Conservation (phyloP, 2,113 vertebrate species). For the Chionis minor region DNA sequence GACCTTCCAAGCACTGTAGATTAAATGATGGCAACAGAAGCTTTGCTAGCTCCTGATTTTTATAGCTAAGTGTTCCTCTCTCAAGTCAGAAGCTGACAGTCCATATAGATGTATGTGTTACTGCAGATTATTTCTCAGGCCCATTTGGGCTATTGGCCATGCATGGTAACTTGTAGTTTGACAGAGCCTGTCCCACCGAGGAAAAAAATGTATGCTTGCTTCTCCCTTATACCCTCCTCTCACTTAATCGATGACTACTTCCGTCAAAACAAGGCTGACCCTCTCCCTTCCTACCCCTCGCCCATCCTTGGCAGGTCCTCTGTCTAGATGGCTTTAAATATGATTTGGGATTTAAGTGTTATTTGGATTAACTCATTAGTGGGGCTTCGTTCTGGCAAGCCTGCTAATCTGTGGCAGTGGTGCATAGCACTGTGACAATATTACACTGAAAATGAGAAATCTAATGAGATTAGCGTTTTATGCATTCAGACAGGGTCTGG, state of each 20-base stretch:
- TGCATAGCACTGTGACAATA: slow-evolving; percentile 72
- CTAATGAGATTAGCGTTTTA: slow-evolving; percentile 76
- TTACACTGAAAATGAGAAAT: slow-evolving; percentile 77
- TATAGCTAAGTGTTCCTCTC: slow-evolving; percentile 18
- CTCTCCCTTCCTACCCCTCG: not conserved
- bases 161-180: not conserved
- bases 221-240: not conserved
- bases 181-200: not conserved
- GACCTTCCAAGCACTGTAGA: slow-evolving; percentile 30
- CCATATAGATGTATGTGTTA: slow-evolving; percentile 30
- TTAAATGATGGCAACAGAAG: slow-evolving; percentile 18
- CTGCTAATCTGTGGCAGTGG: slow-evolving; percentile 76
- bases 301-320: not conserved
- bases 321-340: slow-evolving; percentile 73
- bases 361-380: slow-evolving; percentile 83
- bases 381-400: slow-evolving; percentile 69
- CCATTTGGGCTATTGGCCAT: slow-evolving; percentile 5
- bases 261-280: not conserved
- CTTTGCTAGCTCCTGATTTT: slow-evolving; percentile 52
- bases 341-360: slow-evolving; percentile 80
- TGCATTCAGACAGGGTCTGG: slow-evolving; percentile 46
- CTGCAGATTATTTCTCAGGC: slow-evolving; percentile 56
- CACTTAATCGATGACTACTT: slow-evolving; percentile 3
- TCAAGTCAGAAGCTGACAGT: slow-evolving; percentile 33
- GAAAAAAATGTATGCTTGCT: not conserved